Conservation (phyloP, 1,140 invertebrate genomes). For the Paraescarpia echinospica region DNA sequence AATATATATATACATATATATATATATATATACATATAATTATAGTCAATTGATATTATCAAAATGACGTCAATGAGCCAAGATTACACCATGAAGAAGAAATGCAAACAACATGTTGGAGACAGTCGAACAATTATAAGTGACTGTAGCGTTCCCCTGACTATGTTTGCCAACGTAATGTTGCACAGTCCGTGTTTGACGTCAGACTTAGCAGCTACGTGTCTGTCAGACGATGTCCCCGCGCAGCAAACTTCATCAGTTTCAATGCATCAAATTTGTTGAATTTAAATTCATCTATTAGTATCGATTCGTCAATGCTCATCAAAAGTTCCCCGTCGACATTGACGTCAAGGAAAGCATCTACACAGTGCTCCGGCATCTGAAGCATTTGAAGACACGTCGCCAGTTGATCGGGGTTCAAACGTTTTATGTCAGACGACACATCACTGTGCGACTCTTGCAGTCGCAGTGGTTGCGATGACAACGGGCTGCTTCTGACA, state of each 20-base stretch:
- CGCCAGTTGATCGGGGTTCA: not conserved
- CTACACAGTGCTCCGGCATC: constrained; percentile 13
- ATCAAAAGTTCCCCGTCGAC: constrained; percentile 13
- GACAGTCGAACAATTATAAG: too few relatives aligned
- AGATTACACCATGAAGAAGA: too few relatives aligned
- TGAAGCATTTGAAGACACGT: not conserved
- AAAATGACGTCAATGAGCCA: too few relatives aligned
- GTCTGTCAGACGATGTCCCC: not conserved
- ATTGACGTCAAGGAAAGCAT: not conserved
- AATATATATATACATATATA: too few relatives aligned
- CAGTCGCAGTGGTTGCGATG: not conserved
- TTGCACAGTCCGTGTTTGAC: too few relatives aligned
- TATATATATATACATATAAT: too few relatives aligned
- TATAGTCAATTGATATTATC: too few relatives aligned
- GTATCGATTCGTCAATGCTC: constrained; percentile 15
- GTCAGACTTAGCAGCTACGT: too few relatives aligned
- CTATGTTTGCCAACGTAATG: too few relatives aligned
- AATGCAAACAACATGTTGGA: too few relatives aligned
- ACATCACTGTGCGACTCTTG: not conserved
- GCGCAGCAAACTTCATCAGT: constrained; percentile 17
- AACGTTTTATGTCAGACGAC: not conserved
- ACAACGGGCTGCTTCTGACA: not conserved
- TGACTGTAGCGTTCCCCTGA: too few relatives aligned
- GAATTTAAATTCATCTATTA: constrained; percentile 17
- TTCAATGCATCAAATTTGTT: constrained; percentile 20